Evolutionary conservation across 2,888 invertebrate genomes (phyloP), one percentile per base, ranked within the genome.

Genomic region (Alsophila aescularia): DNA sequence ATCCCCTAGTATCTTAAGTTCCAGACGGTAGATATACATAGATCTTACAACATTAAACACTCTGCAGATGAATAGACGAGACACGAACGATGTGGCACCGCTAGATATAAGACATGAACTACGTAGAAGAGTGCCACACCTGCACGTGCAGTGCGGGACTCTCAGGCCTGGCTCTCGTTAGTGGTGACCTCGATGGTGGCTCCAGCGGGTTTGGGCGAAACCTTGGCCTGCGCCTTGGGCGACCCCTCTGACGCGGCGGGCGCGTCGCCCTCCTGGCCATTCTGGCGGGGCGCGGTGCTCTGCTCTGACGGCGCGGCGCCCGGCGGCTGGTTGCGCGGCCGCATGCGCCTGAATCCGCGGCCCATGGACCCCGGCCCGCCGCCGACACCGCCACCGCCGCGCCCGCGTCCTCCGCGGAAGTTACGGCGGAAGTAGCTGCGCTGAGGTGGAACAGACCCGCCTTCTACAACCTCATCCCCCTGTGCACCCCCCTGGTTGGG

Each of bases 371-470:
- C 87, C 1, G 87, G 81, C 2, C 85, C 87, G 39, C 79, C 85
- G 37, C 90, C n/a, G n/a, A n/a, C n/a, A n/a, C n/a, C n/a, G n/a
- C n/a, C n/a, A 2, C 85, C 87, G 39, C 79, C 85, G 37, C 90
- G 85, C 15, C 94, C 94, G 65, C 94, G 92, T 67, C 94, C 94
- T 41, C 95, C 94, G 65, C 95, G 94, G 92, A 94, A 95, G 81
- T 96, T 95, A 67, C 95, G 94, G 73, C 95, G 95, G 94, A 94
- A 95, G 87, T 94, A 96, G 73, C 77, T 93, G 80, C 92, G 85
- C 77, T 90, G 90, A 62, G 87, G 85, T 77, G 86, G 84, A 61
- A 82, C 82, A 61, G 80, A 84, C 63, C 77, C 86, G 62, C 73
- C 90, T 67, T 80, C 89, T 75, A 82, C 89, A 58, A 79, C 90